These are phyloP conservation scores for Boloria selene DNA, from an alignment of 2,888 invertebrate species.

Conservation along the genomic window DNA sequence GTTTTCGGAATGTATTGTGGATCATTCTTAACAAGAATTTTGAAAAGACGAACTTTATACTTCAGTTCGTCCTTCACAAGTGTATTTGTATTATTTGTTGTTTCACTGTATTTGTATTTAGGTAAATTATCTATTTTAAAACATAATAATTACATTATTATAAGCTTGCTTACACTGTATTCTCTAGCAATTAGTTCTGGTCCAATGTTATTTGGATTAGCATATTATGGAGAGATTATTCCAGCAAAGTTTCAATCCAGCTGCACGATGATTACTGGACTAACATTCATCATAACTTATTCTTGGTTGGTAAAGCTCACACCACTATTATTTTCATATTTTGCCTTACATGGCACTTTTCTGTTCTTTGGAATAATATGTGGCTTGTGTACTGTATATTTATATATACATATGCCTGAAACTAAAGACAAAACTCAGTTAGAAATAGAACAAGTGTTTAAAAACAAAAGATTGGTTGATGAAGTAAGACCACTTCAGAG, in stretches of 20 bases:
- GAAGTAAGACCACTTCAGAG: background rate
- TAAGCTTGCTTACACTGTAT: slow-evolving; percentile 50
- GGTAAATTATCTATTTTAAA: slow-evolving; percentile 46
- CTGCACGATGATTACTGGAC: slow-evolving; percentile 49
- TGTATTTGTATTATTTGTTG: slow-evolving; percentile 53
- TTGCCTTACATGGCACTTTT: slow-evolving; percentile 56
- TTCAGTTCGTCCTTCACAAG: slow-evolving; percentile 52
- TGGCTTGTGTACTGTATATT: slow-evolving; percentile 39
- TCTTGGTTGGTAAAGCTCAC: slow-evolving; percentile 55
- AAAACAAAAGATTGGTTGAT: background rate
- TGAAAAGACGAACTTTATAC: slow-evolving; percentile 50
- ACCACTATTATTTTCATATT: slow-evolving; percentile 50
- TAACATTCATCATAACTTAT: slow-evolving; percentile 48
- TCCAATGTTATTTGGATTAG: slow-evolving; percentile 58
- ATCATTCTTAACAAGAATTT: slow-evolving; percentile 41
- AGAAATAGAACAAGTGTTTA: slow-evolving; percentile 45
- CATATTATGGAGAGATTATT: slow-evolving; percentile 58
- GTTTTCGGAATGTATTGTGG: slow-evolving; percentile 48
- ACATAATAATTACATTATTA: slow-evolving; percentile 52
- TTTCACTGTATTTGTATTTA: slow-evolving; percentile 58
- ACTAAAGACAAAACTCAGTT: slow-evolving; percentile 48
- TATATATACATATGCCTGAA: slow-evolving; percentile 47
- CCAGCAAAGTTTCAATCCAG: slow-evolving; percentile 55
- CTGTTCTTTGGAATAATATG: slow-evolving; percentile 44
- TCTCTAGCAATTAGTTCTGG: slow-evolving; percentile 60